Evolutionary conservation across 1,140 invertebrate species (phyloP).

Genomic region (Theocolax elegans): DNA sequence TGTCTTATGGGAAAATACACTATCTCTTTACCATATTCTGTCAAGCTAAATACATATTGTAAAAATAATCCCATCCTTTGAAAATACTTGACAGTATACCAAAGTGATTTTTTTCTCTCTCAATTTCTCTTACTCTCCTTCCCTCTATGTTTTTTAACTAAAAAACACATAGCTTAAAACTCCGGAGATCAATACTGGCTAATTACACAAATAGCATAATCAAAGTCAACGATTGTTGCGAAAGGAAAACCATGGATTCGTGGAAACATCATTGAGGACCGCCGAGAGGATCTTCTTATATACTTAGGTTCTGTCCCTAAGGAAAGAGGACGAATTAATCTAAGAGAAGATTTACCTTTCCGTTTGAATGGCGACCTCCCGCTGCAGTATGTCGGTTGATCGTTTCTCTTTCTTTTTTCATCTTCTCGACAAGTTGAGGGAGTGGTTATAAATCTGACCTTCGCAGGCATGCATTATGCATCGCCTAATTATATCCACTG

Average conservation of each 20-base stretch:
- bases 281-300: too few species aligned
- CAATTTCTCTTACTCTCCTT: too few species aligned
- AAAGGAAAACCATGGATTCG: not conserved
- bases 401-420: not conserved
- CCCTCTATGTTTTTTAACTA: too few species aligned
- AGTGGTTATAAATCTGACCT: conserved; percentile 6
- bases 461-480: conserved; percentile 23
- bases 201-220: conserved; percentile 18
- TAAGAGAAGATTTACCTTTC: not conserved
- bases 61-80: too few species aligned
- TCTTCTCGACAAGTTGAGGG: not conserved
- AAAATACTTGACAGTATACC: too few species aligned
- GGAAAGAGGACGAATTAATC: conserved; percentile 21
- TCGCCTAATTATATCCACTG: conserved; percentile 20
- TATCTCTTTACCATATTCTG: too few species aligned
- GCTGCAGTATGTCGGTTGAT: not conserved
- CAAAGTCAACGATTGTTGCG: conserved; percentile 24
- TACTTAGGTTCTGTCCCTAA: too few species aligned
- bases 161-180: too few species aligned
- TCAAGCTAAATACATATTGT: too few species aligned
- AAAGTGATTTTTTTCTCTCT: too few species aligned
- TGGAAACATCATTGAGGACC: not conserved
- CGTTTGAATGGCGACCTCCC: not conserved
- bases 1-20: too few species aligned
- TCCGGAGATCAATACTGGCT: not conserved